A percentile compares a stretch with the other conserved stretches of the same genome.
Evolutionary conservation across 2,888 invertebrate genomes (phyloP).

Genomic region (Brachynemurus nebulosus): DNA sequence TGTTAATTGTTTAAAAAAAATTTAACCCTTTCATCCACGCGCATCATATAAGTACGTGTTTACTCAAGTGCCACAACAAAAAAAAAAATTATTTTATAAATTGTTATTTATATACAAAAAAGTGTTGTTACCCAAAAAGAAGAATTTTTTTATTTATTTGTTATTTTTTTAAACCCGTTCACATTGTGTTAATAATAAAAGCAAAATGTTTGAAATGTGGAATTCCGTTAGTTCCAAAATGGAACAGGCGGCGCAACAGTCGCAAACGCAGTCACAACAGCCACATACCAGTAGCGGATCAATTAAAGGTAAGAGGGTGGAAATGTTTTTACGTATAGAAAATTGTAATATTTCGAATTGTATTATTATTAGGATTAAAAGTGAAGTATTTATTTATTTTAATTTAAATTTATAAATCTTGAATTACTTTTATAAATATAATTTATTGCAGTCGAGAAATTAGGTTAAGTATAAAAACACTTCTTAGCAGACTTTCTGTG

Average conservation of each 20-base stretch:
- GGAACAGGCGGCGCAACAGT: conserved; percentile 49
- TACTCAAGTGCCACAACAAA: conserved; percentile 2
- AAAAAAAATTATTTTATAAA: not conserved
- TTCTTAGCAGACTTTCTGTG: too few relatives aligned
- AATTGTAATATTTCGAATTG: too few relatives aligned
- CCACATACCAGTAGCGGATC: conserved; percentile 70
- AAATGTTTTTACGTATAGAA: too few relatives aligned
- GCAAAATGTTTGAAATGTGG: conserved; percentile 73
- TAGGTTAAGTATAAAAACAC: too few relatives aligned
- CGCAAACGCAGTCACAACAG: conserved; percentile 48
- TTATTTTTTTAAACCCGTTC: too few relatives aligned
- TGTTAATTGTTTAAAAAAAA: conserved; percentile 2
- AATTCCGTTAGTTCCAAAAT: conserved; percentile 61
- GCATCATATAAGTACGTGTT: not conserved
- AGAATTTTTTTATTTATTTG: not conserved
- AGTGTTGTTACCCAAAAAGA: not conserved
- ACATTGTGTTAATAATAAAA: too few relatives aligned
- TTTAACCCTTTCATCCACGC: not conserved
- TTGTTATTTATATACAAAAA: not conserved
- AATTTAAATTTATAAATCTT: too few relatives aligned
- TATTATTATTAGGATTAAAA: too few relatives aligned
- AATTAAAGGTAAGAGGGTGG: conserved; percentile 65
- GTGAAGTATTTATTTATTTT: too few relatives aligned
- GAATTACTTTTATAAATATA: too few relatives aligned
- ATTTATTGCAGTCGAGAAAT: too few relatives aligned